A percentile compares a stretch with the other conserved stretches of the same genome.
phyloP scores from a whole-genome alignment of 2,888 invertebrate genomes.

The Lissocephala sabroskyi region DNA sequence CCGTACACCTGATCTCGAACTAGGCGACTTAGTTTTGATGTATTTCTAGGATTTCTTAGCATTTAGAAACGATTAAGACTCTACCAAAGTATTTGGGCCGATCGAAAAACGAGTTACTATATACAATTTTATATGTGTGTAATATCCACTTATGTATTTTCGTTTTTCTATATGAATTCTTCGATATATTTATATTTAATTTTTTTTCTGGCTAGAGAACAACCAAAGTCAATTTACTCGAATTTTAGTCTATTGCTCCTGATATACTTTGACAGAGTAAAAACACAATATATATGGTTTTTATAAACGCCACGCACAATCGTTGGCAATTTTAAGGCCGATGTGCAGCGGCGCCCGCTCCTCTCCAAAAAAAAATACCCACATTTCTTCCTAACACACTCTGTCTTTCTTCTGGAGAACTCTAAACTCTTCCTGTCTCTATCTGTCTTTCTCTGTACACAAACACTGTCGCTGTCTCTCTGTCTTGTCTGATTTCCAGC shows the following conservation, averaged over 20 bases:
- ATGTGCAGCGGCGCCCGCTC: background rate
- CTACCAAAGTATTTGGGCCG: background rate
- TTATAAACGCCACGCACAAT: slow-evolving; percentile 48
- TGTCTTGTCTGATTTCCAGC: background rate
- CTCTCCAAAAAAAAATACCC: too few relatives aligned
- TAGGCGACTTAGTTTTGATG: too few relatives aligned
- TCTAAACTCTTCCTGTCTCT: background rate
- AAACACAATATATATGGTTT: slow-evolving; percentile 39
- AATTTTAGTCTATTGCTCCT: slow-evolving; percentile 71
- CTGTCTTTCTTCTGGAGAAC: background rate
- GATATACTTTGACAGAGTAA: slow-evolving; percentile 71
- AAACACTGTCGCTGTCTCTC: background rate
- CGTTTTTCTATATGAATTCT: slow-evolving; percentile 11
- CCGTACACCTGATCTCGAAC: too few relatives aligned
- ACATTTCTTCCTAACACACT: background rate
- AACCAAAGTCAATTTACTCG: slow-evolving; percentile 62
- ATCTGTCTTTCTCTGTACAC: slow-evolving; percentile 1
- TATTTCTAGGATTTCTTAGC: too few relatives aligned
- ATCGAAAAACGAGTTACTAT: background rate
- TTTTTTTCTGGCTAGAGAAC: slow-evolving; percentile 44
- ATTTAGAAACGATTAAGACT: too few relatives aligned
- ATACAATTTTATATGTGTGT: slow-evolving; percentile 11
- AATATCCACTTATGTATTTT: slow-evolving; percentile 10
- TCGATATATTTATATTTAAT: too few relatives aligned
- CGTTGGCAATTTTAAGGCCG: slow-evolving; percentile 67